phyloP scores from a whole-genome alignment of 2,797 vertebrate species.

The Mergus octosetaceus region DNA sequence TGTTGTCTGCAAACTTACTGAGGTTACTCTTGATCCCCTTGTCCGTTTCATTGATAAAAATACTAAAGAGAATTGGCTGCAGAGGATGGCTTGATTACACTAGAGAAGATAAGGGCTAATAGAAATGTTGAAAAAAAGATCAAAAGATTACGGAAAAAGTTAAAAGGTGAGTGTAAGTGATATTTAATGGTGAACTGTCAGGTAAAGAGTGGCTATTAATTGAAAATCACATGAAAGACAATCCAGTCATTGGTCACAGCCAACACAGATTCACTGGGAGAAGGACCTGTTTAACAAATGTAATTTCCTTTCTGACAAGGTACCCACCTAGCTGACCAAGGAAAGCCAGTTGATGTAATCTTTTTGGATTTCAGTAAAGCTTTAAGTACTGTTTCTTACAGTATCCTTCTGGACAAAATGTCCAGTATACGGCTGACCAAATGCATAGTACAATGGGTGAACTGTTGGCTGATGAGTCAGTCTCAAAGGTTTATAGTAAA shows the following conservation, averaged over 20 bases:
- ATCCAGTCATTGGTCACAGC: background rate
- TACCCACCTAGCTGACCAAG: background rate
- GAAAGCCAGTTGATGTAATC: background rate
- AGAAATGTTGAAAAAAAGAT: background rate
- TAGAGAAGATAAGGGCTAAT: background rate
- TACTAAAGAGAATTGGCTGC: too few species aligned
- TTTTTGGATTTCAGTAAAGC: background rate
- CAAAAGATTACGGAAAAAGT: background rate
- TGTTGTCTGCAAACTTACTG: too few species aligned
- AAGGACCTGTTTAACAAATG: background rate
- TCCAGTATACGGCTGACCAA: background rate
- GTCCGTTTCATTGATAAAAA: too few species aligned
- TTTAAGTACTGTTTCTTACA: background rate
- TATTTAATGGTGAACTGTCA: background rate
- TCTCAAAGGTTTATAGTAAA: too few species aligned
- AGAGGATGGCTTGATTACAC: background rate
- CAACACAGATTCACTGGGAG: background rate
- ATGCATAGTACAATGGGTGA: background rate
- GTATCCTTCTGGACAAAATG: background rate
- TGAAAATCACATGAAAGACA: background rate
- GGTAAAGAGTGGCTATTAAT: background rate
- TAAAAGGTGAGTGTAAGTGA: background rate
- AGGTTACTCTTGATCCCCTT: too few species aligned
- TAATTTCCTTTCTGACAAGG: background rate
- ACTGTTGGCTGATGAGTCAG: background rate